Conservation (phyloP, 2,113 vertebrate species). For the Tachysurus vachellii region DNA sequence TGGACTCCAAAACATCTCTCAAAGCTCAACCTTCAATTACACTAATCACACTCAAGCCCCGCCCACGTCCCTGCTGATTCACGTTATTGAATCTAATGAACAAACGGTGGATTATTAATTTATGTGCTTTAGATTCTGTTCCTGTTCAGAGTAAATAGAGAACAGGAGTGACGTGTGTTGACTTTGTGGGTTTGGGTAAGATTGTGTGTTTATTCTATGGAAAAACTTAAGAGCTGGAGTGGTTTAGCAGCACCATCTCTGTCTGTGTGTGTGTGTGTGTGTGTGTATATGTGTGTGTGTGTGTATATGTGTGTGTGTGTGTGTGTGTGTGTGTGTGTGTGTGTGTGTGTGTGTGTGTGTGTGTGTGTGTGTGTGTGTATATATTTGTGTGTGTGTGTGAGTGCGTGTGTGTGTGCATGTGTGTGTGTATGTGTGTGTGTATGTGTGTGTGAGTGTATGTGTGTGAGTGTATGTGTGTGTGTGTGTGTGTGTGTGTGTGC, state of each 20-base stretch:
- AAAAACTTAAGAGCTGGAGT: neutral
- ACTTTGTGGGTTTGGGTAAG: conserved; percentile 62
- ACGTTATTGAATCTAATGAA: neutral
- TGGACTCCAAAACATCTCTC: neutral
- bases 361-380: neutral
- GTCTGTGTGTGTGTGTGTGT: neutral
- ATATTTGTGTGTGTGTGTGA: neutral
- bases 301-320: too few species aligned
- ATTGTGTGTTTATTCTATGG: neutral
- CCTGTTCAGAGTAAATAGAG: conserved; percentile 39
- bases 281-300: neutral
- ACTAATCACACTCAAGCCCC: neutral
- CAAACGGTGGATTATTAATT: neutral
- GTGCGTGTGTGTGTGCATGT: neutral
- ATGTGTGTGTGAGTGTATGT: neutral
- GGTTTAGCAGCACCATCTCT: neutral
- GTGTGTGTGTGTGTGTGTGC: too few species aligned
- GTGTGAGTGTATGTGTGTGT: neutral
- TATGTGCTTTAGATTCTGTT: neutral
- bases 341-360: too few species aligned
- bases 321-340: neutral
- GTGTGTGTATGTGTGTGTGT: neutral
- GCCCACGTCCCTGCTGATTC: neutral
- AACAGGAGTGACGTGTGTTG: conserved; percentile 62
- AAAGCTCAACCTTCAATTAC: neutral